Percentiles rank a stretch among this genome's conserved stretches.
Conservation (phyloP, 2,797 vertebrate species). For the Phataginus tricuspis region DNA sequence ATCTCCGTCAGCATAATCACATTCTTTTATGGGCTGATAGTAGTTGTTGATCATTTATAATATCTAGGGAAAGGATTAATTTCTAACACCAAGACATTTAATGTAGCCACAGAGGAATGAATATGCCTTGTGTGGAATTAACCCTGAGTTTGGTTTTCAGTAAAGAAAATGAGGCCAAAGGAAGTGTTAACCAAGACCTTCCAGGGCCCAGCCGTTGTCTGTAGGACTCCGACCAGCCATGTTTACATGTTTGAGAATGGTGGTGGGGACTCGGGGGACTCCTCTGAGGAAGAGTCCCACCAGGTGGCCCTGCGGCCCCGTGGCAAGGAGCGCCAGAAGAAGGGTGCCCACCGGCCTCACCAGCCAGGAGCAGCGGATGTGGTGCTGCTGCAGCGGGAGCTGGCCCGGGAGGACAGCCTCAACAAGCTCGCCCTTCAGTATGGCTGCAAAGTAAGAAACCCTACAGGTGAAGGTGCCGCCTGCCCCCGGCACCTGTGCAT, state of each 20-base stretch:
- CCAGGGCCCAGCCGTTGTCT: slow-evolving; percentile 91
- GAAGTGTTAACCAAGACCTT: slow-evolving; percentile 87
- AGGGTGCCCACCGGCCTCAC: neutral
- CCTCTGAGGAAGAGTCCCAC: slow-evolving; percentile 88
- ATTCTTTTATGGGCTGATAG: neutral
- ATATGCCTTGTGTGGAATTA: neutral
- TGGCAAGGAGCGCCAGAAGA: slow-evolving; percentile 80
- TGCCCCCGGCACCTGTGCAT: neutral
- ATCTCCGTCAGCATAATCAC: neutral
- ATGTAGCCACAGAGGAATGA: neutral
- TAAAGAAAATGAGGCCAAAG: slow-evolving; percentile 88
- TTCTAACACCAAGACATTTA: neutral
- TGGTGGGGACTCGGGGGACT: slow-evolving; percentile 83
- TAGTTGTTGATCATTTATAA: neutral
- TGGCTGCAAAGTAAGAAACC: slow-evolving; percentile 92
- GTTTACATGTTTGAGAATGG: slow-evolving; percentile 90
- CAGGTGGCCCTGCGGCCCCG: slow-evolving; percentile 85
- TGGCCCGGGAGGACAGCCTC: slow-evolving; percentile 91
- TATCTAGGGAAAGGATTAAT: neutral
- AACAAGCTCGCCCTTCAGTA: slow-evolving; percentile 96
- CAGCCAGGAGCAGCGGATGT: slow-evolving; percentile 79
- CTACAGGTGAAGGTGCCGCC: fast-evolving
- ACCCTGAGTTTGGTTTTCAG: slow-evolving; percentile 72
- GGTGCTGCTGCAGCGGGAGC: slow-evolving; percentile 90
- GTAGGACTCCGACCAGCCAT: slow-evolving; percentile 89